phyloP scores from a whole-genome alignment of 2,113 vertebrate genomes.

The Amphiprion percula region DNA sequence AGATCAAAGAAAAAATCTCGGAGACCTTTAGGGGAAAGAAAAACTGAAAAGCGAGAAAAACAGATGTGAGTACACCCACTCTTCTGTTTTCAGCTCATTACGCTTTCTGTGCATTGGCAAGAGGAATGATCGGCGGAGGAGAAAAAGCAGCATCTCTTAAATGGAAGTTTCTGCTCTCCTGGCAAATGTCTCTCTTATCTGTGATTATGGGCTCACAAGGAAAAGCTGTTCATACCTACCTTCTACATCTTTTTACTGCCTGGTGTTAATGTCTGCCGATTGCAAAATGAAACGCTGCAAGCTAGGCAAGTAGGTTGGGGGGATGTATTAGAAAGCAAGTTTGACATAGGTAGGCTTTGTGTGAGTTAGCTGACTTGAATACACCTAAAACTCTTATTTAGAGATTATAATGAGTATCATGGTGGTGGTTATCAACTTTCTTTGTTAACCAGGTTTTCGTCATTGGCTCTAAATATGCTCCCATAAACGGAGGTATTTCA shows the following conservation, averaged over 20 bases:
- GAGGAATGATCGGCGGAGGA: conserved; percentile 36
- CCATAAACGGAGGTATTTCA: no score
- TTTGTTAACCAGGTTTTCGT: no score
- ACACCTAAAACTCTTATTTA: no score
- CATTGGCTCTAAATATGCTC: no score
- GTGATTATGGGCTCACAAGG: conserved; percentile 6
- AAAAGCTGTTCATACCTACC: neutral
- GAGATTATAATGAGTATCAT: no score
- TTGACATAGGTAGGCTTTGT: no score
- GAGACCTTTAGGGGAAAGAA: conserved; percentile 54
- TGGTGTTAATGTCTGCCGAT: neutral
- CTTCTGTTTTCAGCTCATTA: conserved; percentile 63
- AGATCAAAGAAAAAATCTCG: conserved; percentile 60
- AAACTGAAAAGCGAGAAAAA: conserved; percentile 53
- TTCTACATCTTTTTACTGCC: neutral
- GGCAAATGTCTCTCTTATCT: conserved; percentile 30
- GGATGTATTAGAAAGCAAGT: no score
- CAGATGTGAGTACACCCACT: conserved; percentile 61
- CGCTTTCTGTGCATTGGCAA: conserved; percentile 25
- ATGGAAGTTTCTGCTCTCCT: conserved; percentile 34
- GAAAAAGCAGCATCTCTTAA: conserved; percentile 30
- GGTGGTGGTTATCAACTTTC: no score
- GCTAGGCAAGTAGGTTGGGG: neutral
- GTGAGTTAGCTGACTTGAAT: no score
- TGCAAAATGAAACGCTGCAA: neutral